Percentiles rank a stretch among this genome's conserved stretches.
These are phyloP conservation scores for Pycnonotus jocosus DNA, from an alignment of 2,113 vertebrate species.

Conservation along the genomic window DNA sequence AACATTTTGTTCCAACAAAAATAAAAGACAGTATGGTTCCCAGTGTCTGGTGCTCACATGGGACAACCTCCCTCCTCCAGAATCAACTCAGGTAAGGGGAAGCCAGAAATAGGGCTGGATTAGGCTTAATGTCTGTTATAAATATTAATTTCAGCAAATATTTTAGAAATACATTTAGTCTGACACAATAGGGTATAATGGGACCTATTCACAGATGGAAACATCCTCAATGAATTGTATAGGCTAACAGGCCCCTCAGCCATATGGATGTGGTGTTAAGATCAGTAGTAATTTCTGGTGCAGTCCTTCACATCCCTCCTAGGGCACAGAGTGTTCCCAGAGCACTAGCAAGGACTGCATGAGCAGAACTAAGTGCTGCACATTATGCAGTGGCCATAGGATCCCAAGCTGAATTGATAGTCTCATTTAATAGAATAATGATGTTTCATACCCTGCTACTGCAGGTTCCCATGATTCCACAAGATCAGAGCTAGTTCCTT, in stretches of 20 bases:
- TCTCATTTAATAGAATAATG: slow-evolving; percentile 48
- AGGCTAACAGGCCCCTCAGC: slow-evolving; percentile 41
- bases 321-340: slow-evolving; percentile 43
- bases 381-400: slow-evolving; percentile 27
- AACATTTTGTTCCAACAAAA: not conserved
- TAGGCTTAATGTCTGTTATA: not conserved
- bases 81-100: not conserved
- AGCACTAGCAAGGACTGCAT: not conserved
- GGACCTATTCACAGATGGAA: slow-evolving; percentile 58
- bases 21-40: not conserved
- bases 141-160: slow-evolving; percentile 45
- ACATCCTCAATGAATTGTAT: slow-evolving; percentile 52
- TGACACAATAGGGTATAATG: slow-evolving; percentile 57
- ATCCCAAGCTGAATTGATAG: slow-evolving; percentile 46
- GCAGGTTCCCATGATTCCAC: not conserved
- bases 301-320: slow-evolving; percentile 31
- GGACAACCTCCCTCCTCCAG: not conserved
- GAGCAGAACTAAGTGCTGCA: slow-evolving; percentile 64
- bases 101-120: not conserved
- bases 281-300: slow-evolving; percentile 46
- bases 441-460: not conserved
- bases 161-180: slow-evolving; percentile 55
- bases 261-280: slow-evolving; percentile 45
- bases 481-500: not conserved
- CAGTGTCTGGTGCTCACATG: not conserved